Evolutionary conservation across 2,888 invertebrate species (phyloP).

Genomic region (Microctonus hyperodae): DNA sequence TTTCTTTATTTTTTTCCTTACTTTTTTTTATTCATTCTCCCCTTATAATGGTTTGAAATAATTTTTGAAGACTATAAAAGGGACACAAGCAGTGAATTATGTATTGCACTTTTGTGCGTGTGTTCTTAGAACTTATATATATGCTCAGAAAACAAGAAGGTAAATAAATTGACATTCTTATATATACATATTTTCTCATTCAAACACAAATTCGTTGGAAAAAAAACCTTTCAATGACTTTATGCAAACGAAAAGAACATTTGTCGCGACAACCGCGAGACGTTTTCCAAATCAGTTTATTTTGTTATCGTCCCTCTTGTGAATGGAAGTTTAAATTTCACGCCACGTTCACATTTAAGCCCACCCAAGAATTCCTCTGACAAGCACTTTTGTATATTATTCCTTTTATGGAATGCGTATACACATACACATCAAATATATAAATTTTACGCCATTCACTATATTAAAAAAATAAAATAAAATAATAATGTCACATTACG

Average conservation of each 20-base stretch:
- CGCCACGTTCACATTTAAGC: not conserved
- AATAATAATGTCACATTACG: not conserved
- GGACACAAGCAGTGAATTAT: not conserved
- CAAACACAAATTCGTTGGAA: not conserved
- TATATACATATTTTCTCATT: not conserved
- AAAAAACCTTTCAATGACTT: not conserved
- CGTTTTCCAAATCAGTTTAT: slow-evolving; percentile 1
- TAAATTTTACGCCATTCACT: not conserved
- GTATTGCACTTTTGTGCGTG: not conserved
- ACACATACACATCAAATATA: not conserved
- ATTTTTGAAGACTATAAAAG: not conserved
- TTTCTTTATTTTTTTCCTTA: not conserved
- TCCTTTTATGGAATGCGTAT: not conserved
- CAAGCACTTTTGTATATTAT: not conserved
- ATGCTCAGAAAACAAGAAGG: not conserved
- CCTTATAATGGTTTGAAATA: not conserved
- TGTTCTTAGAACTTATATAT: not conserved
- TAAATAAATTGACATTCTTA: not conserved
- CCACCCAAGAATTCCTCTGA: slow-evolving; percentile 2
- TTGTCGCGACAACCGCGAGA: not conserved
- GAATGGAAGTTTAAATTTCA: slow-evolving; percentile 7
- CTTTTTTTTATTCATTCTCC: not conserved
- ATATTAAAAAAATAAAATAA: not conserved
- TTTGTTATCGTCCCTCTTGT: slow-evolving; percentile 1
- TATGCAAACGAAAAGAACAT: not conserved